phyloP scores from a whole-genome alignment of 2,888 invertebrate genomes.

The Cephus runcator region DNA sequence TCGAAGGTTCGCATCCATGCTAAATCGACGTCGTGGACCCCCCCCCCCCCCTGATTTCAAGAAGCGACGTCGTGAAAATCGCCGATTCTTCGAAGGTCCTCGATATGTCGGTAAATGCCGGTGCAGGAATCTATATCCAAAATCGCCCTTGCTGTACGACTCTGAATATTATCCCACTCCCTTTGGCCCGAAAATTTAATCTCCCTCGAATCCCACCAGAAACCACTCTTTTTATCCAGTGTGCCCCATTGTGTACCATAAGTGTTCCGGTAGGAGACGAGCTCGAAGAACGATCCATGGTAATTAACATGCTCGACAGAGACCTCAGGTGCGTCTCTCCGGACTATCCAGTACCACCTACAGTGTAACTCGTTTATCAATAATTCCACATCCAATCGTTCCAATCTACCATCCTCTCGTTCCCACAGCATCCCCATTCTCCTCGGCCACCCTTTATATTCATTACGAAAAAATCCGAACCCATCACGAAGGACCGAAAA shows the following conservation, averaged over 20 bases:
- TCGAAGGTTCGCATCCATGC: too few relatives aligned
- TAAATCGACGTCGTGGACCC: too few relatives aligned
- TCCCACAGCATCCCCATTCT: not conserved
- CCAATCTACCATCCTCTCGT: not conserved
- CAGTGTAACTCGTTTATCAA: not conserved
- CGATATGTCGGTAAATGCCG: too few relatives aligned
- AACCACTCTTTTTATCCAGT: not conserved
- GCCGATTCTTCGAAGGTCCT: too few relatives aligned
- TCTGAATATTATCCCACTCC: not conserved
- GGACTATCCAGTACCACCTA: not conserved
- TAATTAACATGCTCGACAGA: slow-evolving; percentile 51
- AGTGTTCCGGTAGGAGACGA: slow-evolving; percentile 21
- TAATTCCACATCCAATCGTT: not conserved
- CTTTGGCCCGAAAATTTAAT: not conserved
- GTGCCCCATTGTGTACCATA: not conserved
- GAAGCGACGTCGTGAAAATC: too few relatives aligned
- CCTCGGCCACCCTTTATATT: not conserved
- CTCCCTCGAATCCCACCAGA: not conserved
- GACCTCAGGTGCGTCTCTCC: slow-evolving; percentile 51
- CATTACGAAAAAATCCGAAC: not conserved
- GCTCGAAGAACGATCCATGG: slow-evolving; percentile 49
- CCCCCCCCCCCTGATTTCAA: too few relatives aligned
- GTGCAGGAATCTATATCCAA: too few relatives aligned
- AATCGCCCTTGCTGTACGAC: too few relatives aligned
- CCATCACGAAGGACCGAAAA: not conserved